Percentiles rank a stretch among this genome's conserved stretches.
These are phyloP conservation scores for Hippocampus abdominalis DNA, from an alignment of 2,113 vertebrate species.

Conservation along the genomic window DNA sequence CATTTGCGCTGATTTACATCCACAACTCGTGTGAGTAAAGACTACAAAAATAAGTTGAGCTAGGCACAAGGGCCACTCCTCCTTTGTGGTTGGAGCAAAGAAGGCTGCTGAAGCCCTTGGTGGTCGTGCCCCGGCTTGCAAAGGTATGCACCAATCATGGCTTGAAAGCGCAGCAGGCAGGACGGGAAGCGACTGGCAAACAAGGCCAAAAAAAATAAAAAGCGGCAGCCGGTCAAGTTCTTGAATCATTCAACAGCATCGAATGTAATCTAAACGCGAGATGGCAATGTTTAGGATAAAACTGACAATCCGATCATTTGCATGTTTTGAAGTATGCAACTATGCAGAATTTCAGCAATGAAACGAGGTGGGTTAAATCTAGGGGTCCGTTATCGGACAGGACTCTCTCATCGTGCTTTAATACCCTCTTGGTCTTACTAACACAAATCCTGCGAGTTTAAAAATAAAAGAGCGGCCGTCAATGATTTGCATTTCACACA, in stretches of 20 bases:
- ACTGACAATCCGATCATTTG: background rate
- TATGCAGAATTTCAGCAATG: background rate
- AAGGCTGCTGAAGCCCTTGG: background rate
- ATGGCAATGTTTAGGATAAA: background rate
- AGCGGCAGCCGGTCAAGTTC: background rate
- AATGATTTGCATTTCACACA: background rate
- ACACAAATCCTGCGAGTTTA: no score
- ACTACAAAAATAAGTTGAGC: background rate
- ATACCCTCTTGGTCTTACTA: background rate
- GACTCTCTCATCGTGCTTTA: no score
- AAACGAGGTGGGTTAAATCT: no score
- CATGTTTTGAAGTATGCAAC: background rate
- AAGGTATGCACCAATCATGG: conserved; percentile 41
- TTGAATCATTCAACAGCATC: background rate
- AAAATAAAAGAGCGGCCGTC: no score
- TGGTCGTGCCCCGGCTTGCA: conserved; percentile 52
- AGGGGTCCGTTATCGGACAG: no score
- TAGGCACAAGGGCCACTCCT: background rate
- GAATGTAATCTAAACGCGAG: background rate
- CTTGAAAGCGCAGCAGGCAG: background rate
- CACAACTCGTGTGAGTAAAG: background rate
- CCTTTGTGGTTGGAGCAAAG: background rate
- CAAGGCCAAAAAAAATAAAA: background rate
- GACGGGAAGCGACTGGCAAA: background rate
- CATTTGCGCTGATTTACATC: no score